Evolutionary conservation across 2,888 invertebrate genomes (phyloP).

Genomic region (Lasioglossum calceatum): DNA sequence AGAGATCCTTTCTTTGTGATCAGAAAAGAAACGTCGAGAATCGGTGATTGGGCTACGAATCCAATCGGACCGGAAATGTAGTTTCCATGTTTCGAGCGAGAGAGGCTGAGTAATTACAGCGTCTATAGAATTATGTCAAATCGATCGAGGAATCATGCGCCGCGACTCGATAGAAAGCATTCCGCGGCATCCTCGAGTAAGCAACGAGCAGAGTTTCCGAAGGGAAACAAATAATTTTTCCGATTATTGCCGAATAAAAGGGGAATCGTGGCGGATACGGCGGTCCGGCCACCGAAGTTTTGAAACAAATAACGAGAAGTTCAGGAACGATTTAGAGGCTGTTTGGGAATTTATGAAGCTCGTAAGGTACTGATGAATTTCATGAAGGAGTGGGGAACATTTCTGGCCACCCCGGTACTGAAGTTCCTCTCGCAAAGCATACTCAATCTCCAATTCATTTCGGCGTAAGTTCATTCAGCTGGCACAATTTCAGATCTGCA

Average conservation of each 20-base stretch:
- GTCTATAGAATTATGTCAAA: constrained; percentile 39
- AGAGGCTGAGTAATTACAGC: constrained; percentile 49
- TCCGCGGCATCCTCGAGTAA: background rate
- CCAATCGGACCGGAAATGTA: constrained; percentile 36
- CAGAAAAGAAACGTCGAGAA: constrained; percentile 50
- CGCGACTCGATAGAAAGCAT: background rate
- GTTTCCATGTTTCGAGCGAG: constrained; percentile 33
- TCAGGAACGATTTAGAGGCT: constrained; percentile 42
- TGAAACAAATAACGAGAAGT: constrained; percentile 54
- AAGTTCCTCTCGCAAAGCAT: constrained; percentile 50
- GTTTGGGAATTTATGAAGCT: constrained; percentile 60
- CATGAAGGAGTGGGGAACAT: constrained; percentile 44
- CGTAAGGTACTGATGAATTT: constrained; percentile 60
- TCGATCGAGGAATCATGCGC: constrained; percentile 19
- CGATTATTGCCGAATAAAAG: constrained; percentile 47
- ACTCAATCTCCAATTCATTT: constrained; percentile 70
- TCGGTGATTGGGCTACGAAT: constrained; percentile 33
- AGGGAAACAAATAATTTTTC: constrained; percentile 33
- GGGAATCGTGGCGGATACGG: constrained; percentile 28
- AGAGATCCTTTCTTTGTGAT: constrained; percentile 10
- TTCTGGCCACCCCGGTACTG: constrained; percentile 35
- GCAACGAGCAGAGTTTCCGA: background rate
- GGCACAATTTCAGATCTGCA: constrained; percentile 69
- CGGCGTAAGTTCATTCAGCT: constrained; percentile 65
- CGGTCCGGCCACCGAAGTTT: constrained; percentile 39